Evolutionary conservation across 2,888 invertebrate species (phyloP).

Genomic region (Lepidocyrtinus sp.): DNA sequence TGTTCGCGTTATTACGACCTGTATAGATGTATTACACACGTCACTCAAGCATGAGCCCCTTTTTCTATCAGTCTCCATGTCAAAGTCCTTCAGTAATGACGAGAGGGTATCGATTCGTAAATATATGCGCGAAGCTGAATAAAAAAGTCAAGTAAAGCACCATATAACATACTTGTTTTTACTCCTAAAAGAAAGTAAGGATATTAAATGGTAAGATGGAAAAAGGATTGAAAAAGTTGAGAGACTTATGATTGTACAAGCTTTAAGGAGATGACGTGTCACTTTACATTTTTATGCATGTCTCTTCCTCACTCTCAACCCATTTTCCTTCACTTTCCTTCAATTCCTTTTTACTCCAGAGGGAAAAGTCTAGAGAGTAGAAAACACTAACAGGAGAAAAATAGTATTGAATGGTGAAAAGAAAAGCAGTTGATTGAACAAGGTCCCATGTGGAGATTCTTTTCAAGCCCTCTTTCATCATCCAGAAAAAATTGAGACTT

Average conservation of each 20-base stretch:
- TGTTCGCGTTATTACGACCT: not conserved
- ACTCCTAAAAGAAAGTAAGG: too few relatives aligned
- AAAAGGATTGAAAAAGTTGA: not conserved
- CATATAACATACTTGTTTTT: too few relatives aligned
- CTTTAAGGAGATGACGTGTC: conserved; percentile 19
- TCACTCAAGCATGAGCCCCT: not conserved
- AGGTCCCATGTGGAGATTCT: conserved; percentile 31
- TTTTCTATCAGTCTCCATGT: not conserved
- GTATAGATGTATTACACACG: too few relatives aligned
- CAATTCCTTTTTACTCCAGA: not conserved
- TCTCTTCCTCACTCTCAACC: not conserved
- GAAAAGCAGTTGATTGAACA: conserved; percentile 25
- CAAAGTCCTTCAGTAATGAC: not conserved
- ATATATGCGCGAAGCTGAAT: not conserved
- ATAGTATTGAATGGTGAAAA: not conserved
- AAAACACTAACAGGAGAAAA: conserved; percentile 22
- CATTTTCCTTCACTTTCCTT: conserved; percentile 11
- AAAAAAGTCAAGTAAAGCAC: not conserved
- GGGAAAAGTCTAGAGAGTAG: not conserved
- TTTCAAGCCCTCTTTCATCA: conserved; percentile 25
- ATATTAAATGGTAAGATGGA: not conserved
- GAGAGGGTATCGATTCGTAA: not conserved
- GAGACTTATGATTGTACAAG: not conserved
- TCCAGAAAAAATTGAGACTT: conserved; percentile 3
- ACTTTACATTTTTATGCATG: conserved; percentile 17